These are phyloP conservation scores for Orchesellides sinensis DNA, from an alignment of 2,888 invertebrate genomes.

Conservation along the genomic window DNA sequence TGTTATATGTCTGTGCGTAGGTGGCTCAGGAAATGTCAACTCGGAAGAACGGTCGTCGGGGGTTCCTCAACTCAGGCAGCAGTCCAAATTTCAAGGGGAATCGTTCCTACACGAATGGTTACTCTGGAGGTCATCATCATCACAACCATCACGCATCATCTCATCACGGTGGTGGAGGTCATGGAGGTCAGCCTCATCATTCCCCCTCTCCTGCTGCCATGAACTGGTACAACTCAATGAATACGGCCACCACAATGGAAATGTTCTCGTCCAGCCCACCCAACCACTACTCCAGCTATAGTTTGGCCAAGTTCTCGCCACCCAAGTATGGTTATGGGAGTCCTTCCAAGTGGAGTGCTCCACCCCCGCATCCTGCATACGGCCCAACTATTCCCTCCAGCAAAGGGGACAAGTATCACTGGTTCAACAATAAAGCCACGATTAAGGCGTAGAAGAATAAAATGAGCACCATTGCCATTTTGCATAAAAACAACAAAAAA, in stretches of 20 bases:
- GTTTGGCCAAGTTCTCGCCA: slow-evolving; percentile 72
- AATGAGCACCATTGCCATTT: slow-evolving; percentile 5
- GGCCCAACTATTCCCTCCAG: slow-evolving; percentile 66
- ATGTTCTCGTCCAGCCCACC: slow-evolving; percentile 72
- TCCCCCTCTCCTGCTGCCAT: slow-evolving; percentile 73
- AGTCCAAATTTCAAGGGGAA: slow-evolving; percentile 72
- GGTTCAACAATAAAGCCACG: slow-evolving; percentile 73
- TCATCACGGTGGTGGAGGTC: slow-evolving; percentile 56
- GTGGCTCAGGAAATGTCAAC: slow-evolving; percentile 71
- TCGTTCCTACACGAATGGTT: slow-evolving; percentile 63
- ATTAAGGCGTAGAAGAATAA: slow-evolving; percentile 68
- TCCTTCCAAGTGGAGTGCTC: slow-evolving; percentile 71
- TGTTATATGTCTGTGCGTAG: slow-evolving; percentile 44
- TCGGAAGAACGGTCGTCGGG: slow-evolving; percentile 71
- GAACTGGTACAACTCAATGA: slow-evolving; percentile 72
- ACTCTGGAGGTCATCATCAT: slow-evolving; percentile 55
- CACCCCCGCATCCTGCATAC: slow-evolving; percentile 65
- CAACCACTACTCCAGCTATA: slow-evolving; percentile 69
- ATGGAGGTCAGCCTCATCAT: slow-evolving; percentile 65
- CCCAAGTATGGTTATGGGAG: slow-evolving; percentile 71
- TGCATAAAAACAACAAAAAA: slow-evolving; percentile 17
- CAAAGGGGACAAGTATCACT: slow-evolving; percentile 73
- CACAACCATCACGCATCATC: slow-evolving; percentile 59
- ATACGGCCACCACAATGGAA: slow-evolving; percentile 64
- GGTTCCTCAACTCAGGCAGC: slow-evolving; percentile 69